A percentile compares a stretch with the other conserved stretches of the same genome.
Conservation (phyloP, 2,888 invertebrate species). For the Volucella bombylans region DNA sequence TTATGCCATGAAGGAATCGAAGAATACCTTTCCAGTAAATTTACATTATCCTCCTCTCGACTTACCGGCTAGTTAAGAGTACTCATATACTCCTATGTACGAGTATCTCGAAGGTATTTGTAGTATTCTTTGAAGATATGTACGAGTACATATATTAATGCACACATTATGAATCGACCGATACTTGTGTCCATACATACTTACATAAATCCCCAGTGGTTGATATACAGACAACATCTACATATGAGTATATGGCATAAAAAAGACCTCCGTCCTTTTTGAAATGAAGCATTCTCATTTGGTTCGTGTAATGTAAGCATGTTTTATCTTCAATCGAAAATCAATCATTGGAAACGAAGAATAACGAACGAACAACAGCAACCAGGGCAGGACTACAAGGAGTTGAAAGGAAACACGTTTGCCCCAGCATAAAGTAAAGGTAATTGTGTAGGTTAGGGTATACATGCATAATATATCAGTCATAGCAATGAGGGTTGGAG, state of each 20-base stretch:
- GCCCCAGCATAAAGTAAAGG: slow-evolving; percentile 15
- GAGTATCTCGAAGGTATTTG: slow-evolving; percentile 32
- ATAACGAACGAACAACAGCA: slow-evolving; percentile 36
- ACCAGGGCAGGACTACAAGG: slow-evolving; percentile 15
- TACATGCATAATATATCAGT: slow-evolving; percentile 1
- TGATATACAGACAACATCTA: slow-evolving; percentile 9
- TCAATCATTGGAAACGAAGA: slow-evolving; percentile 59
- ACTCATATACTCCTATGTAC: slow-evolving; percentile 16
- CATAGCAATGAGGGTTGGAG: slow-evolving; percentile 5
- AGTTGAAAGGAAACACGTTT: slow-evolving; percentile 19
- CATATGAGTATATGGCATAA: slow-evolving; percentile 10
- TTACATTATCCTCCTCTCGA: slow-evolving; percentile 2
- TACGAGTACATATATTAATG: slow-evolving; percentile 32
- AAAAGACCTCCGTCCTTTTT: slow-evolving; percentile 14
- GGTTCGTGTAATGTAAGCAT: slow-evolving; percentile 39
- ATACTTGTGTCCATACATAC: slow-evolving; percentile 13
- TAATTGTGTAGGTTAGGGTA: slow-evolving; percentile 34
- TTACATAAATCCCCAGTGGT: slow-evolving; percentile 7
- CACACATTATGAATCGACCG: slow-evolving; percentile 19
- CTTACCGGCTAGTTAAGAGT: background rate
- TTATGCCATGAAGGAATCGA: slow-evolving; percentile 9
- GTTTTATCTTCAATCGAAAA: slow-evolving; percentile 69
- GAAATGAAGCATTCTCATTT: slow-evolving; percentile 63
- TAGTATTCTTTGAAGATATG: slow-evolving; percentile 18
- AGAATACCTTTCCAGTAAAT: slow-evolving; percentile 58